Base-by-base conservation (phyloP, 2,797 vertebrate genomes). In the Anisognathus igniventris region DNA sequence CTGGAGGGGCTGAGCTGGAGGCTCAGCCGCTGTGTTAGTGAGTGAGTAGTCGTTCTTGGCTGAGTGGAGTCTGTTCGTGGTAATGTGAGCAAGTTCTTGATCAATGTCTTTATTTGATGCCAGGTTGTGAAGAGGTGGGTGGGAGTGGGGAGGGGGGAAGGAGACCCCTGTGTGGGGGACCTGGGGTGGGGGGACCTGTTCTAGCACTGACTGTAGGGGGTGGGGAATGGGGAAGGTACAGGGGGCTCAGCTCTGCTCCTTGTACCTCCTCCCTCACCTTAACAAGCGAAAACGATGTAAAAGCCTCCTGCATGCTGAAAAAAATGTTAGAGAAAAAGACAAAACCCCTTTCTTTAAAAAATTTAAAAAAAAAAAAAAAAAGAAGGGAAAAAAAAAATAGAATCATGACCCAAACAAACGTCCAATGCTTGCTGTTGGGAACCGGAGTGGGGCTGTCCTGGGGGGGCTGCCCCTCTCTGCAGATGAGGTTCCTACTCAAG, bases 31-130 rank as follows among this genome's bases (percentile, higher is more conserved):
- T 45, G 12, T 86, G 75, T 92, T 94, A 72, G 90, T 82, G 95
- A 86, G 83, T 94, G 92, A 82, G 70, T 96, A 70, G 94, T 95
- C 23, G 94, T 95, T 85, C 85, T 96, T 96, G 94, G 92, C 95
- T 35, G 90, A 96, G 93, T 96, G 91, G 42, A 84, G 92, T 95
- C 93, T 91, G 94, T 97, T 89, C 61, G 93, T 96, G 90, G 89
- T 95, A 37, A 92, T 50, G 93, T 96, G 95, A 95, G 91, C 91
- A 72, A 93, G 91, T 96, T 94, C 77, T 92, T 73, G 89, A 81
- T 96, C 93, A 14, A 61, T 94, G 95, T 96, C 90, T 94, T 92
- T 96, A 23, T 95, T 89, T 87, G 88, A 87, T 61, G 93, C 91
- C 90, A 95, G 94, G 92, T 81, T 78, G 79, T 88, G 95, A 92